phyloP scores from a whole-genome alignment of 30 jellyfish, hydroid and myxozoan species.

The Mastigias papua region DNA sequence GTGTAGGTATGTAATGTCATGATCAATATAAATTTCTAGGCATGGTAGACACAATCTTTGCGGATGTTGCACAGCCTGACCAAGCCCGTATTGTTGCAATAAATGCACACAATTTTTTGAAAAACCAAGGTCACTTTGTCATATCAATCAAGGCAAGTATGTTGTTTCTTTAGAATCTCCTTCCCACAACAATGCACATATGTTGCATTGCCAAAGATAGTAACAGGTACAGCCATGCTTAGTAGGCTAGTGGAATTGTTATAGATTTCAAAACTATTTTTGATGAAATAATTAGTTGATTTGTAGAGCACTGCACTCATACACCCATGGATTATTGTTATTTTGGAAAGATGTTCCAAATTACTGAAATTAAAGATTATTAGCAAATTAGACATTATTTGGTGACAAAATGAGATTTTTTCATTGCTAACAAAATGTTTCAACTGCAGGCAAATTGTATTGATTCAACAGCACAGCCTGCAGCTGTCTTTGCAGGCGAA shows the following conservation, averaged over 20 bases:
- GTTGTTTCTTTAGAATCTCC: background rate
- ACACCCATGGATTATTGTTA: no score
- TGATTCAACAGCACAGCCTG: slow-evolving; percentile 99
- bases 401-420: background rate
- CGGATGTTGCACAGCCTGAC: slow-evolving; percentile 99
- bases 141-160: slow-evolving; percentile 93
- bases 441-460: slow-evolving; percentile 96
- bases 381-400: no score
- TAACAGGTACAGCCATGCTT: no score
- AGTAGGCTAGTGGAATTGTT: no score
- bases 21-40: slow-evolving; percentile 78
- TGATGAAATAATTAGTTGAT: background rate
- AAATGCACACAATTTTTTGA: slow-evolving; percentile 95
- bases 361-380: background rate
- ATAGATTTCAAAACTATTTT: background rate
- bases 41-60: slow-evolving; percentile 99
- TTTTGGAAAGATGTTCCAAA: background rate
- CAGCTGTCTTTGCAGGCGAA: slow-evolving; percentile 99
- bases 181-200: background rate
- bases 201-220: no score
- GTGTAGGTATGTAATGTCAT: no score
- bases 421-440: background rate
- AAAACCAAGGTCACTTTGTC: slow-evolving; percentile 97
- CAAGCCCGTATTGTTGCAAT: slow-evolving; percentile 99
- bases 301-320: no score